These are phyloP conservation scores for Drosophila atripex DNA, from an alignment of 2,888 invertebrate genomes.

Conservation along the genomic window DNA sequence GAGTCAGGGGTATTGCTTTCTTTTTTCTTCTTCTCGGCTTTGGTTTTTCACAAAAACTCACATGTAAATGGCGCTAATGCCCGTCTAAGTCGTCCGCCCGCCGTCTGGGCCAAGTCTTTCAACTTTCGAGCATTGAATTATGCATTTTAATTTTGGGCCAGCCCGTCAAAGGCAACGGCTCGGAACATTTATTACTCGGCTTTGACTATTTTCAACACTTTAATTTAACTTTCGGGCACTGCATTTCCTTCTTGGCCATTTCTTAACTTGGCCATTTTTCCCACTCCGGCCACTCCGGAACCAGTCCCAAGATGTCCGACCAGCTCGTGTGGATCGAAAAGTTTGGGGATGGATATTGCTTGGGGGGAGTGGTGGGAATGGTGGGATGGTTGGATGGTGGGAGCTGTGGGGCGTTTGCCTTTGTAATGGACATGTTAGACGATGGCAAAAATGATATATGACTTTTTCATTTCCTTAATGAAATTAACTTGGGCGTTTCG, in stretches of 20 bases:
- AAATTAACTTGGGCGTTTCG: conserved; percentile 70
- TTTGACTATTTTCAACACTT: conserved; percentile 68
- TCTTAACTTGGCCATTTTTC: conserved; percentile 21
- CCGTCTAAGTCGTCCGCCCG: conserved; percentile 20
- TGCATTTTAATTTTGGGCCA: conserved; percentile 72
- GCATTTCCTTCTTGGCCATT: conserved; percentile 63
- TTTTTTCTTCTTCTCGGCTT: conserved; percentile 16
- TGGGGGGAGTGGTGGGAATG: background rate
- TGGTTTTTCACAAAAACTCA: conserved; percentile 53
- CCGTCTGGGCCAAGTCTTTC: background rate
- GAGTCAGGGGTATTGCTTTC: conserved; percentile 8
- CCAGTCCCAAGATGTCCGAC: conserved; percentile 49
- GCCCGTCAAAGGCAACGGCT: conserved; percentile 62
- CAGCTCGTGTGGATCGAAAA: conserved; percentile 24
- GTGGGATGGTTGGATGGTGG: conserved; percentile 5
- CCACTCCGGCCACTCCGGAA: background rate
- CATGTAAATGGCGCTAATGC: conserved; percentile 68
- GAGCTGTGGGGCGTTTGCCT: conserved; percentile 56
- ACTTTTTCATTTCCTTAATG: conserved; percentile 79
- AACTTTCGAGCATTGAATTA: conserved; percentile 60
- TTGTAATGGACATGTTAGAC: conserved; percentile 76
- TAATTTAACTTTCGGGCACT: conserved; percentile 68
- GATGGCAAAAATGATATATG: conserved; percentile 77
- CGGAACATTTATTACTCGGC: conserved; percentile 69
- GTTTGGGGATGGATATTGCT: background rate